These are phyloP conservation scores for Asbolus verrucosus DNA, from an alignment of 1,140 invertebrate genomes.

Conservation along the genomic window DNA sequence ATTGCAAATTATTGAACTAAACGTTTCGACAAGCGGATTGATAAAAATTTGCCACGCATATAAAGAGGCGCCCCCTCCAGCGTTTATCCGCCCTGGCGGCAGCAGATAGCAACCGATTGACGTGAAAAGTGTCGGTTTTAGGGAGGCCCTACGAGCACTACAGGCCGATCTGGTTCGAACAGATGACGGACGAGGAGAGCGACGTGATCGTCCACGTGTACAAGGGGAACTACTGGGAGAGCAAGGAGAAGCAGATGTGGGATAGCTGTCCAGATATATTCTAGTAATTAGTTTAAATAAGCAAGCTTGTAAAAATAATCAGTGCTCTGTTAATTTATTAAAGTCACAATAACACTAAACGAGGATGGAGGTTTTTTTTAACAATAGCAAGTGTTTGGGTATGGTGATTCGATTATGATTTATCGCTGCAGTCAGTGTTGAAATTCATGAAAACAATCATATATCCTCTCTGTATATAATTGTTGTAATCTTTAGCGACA, in stretches of 20 bases:
- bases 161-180: slow-evolving; percentile 92
- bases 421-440: slow-evolving; percentile 11
- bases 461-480: slow-evolving; percentile 28
- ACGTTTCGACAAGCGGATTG: too few relatives aligned
- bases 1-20: too few relatives aligned
- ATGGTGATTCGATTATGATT: slow-evolving; percentile 19
- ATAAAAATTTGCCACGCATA: too few relatives aligned
- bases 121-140: slow-evolving; percentile 56
- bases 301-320: not conserved
- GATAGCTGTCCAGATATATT: slow-evolving; percentile 93
- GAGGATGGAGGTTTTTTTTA: slow-evolving; percentile 18
- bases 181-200: slow-evolving; percentile 82
- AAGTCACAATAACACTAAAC: slow-evolving; percentile 1
- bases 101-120: too few relatives aligned
- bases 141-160: slow-evolving; percentile 82
- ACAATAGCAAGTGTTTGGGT: not conserved
- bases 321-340: slow-evolving; percentile 23
- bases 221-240: slow-evolving; percentile 93
- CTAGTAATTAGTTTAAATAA: slow-evolving; percentile 64
- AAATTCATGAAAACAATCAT: slow-evolving; percentile 15
- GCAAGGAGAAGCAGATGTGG: slow-evolving; percentile 92
- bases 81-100: too few relatives aligned
- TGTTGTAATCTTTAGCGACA: slow-evolving; percentile 27
- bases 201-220: slow-evolving; percentile 88
- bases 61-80: too few relatives aligned